Base-by-base conservation (phyloP, 1,140 invertebrate species). In the Brachionus rubens region DNA sequence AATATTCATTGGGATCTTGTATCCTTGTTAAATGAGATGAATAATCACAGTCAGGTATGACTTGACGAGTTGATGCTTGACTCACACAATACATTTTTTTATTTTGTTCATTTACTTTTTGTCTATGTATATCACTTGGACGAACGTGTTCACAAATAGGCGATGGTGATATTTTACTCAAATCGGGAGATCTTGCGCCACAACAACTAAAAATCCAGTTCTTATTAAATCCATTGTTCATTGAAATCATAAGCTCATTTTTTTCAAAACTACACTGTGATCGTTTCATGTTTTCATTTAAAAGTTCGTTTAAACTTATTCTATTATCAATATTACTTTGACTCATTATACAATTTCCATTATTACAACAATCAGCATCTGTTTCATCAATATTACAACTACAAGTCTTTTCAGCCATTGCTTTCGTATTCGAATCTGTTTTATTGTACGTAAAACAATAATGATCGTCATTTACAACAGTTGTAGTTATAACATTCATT, bases 301-400 rank as follows among this genome's bases (percentile, higher is more conserved):
- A 24, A 28, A 54, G 33, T 21, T 54, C 52, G 52, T 54, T 28
- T 59, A 36, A 59, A 16, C 28, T 36, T 19, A 59, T 33, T 21
- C 36, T 33, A 7, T 28, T 26, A 7, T 65, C 19, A 41, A 24
- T 26, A 12, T 16, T 72, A 16, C 40, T 70, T 26, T 48, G 28
- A 36, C 26, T 28, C 43, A 72, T 48, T 3, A 3, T 12, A 54
- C 28, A 19, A 36, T 48, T n/a, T 19, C 9, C n/a, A 72, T 50
- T 72, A 30, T 72, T 72, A 12, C 43, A 72, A 24, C 68, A 72
- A 54, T 72, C 68, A 14, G 68, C 68, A 54, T 72, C 68, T 19
- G 68, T 72, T 30, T 72, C 68, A 9, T 50, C 50, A 14, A 9
- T 9, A 36, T 48, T 72, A 19, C 68, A 72, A 19, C 46, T 28